phyloP scores from a whole-genome alignment of 2,113 vertebrate genomes.

The Rhadina sibilatrix region DNA sequence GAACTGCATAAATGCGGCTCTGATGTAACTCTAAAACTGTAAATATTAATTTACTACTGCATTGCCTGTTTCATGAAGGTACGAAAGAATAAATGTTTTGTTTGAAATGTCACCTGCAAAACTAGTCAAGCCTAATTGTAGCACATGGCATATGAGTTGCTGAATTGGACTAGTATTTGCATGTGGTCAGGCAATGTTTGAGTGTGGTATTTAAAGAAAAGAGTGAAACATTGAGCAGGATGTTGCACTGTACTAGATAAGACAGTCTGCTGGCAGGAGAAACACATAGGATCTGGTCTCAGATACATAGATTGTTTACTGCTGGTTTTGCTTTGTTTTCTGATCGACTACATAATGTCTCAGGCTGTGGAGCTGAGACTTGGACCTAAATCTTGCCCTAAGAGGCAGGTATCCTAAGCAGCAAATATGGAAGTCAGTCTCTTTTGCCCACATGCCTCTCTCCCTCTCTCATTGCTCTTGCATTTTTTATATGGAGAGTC shows the following conservation, averaged over 20 bases:
- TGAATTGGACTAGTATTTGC: background rate
- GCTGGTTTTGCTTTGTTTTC: background rate
- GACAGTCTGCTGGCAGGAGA: background rate
- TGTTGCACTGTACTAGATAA: background rate
- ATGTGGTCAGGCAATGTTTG: background rate
- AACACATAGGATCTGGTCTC: background rate
- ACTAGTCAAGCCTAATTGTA: background rate
- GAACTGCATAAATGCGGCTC: background rate
- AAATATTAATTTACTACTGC: background rate
- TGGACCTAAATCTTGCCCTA: background rate
- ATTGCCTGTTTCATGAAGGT: background rate
- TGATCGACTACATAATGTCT: background rate
- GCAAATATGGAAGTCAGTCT: background rate
- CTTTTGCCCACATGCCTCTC: background rate
- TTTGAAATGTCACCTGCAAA: constrained; percentile 3
- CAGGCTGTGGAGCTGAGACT: background rate
- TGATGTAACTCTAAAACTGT: background rate
- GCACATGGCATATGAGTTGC: background rate
- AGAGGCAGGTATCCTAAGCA: background rate
- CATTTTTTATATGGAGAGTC: background rate
- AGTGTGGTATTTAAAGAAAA: background rate
- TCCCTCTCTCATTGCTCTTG: background rate
- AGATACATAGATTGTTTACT: background rate
- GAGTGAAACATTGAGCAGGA: background rate
- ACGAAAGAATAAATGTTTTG: background rate